A percentile compares a stretch with the other conserved stretches of the same genome.
phyloP scores from a whole-genome alignment of 2,888 invertebrate species.

The Plusia festucae region DNA sequence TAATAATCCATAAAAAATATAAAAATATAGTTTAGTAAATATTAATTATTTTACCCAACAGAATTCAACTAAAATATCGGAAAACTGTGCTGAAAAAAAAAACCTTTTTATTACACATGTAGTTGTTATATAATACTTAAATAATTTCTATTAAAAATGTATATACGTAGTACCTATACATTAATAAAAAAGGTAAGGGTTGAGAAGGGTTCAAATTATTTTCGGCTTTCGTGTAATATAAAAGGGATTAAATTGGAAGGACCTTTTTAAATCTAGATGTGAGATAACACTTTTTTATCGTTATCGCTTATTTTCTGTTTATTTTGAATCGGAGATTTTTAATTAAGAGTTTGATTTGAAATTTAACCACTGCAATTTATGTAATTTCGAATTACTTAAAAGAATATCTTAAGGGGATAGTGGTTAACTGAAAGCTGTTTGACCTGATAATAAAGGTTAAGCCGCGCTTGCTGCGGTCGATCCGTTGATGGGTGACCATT shows the following conservation, averaged over 20 bases:
- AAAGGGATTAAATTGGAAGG: constrained; percentile 52
- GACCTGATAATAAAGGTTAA: too few species aligned
- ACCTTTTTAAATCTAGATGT: constrained; percentile 66
- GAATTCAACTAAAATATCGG: too few species aligned
- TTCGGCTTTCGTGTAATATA: constrained; percentile 55
- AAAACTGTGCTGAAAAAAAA: not conserved
- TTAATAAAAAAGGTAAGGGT: constrained; percentile 31
- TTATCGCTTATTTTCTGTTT: constrained; percentile 49
- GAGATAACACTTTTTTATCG: constrained; percentile 63
- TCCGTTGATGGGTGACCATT: too few species aligned
- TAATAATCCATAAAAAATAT: too few species aligned
- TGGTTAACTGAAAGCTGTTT: too few species aligned
- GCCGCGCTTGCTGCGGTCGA: too few species aligned
- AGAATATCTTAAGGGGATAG: too few species aligned
- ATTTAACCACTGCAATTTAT: too few species aligned
- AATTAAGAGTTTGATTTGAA: constrained; percentile 3
- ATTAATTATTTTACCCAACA: too few species aligned
- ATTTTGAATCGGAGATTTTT: constrained; percentile 9
- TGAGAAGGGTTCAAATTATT: constrained; percentile 52
- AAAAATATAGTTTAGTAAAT: too few species aligned
- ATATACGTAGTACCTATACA: not conserved
- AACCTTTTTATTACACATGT: not conserved
- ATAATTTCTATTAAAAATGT: constrained; percentile 28
- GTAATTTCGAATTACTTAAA: too few species aligned
- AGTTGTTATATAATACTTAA: constrained; percentile 1